These are phyloP conservation scores for Falcunculus frontatus DNA, from an alignment of 2,113 vertebrate genomes.

Conservation along the genomic window DNA sequence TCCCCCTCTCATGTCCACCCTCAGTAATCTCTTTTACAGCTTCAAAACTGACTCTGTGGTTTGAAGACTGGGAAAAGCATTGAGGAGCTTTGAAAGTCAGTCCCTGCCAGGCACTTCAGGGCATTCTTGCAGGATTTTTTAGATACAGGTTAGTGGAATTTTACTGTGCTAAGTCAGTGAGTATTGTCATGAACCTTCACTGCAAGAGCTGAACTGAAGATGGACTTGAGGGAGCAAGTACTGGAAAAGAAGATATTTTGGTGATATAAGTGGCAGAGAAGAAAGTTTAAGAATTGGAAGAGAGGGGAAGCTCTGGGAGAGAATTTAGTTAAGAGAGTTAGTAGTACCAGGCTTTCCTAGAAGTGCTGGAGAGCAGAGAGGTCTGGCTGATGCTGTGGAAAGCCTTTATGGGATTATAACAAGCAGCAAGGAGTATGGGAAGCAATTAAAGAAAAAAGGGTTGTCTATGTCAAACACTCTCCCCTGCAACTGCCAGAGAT, in stretches of 20 bases:
- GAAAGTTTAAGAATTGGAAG: background rate
- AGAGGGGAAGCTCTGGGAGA: background rate
- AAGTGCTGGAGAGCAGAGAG: background rate
- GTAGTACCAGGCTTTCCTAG: background rate
- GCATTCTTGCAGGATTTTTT: background rate
- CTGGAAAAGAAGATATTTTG: background rate
- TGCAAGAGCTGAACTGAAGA: background rate
- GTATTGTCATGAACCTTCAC: background rate
- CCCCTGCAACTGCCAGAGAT: background rate
- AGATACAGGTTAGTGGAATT: background rate
- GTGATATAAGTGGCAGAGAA: background rate
- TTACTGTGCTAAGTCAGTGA: background rate
- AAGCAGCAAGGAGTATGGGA: background rate
- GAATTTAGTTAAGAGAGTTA: background rate
- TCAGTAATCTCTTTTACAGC: background rate
- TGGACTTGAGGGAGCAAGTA: background rate
- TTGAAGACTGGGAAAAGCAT: background rate
- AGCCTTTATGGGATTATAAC: background rate
- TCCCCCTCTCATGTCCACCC: background rate
- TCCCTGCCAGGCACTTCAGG: background rate
- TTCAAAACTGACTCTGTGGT: background rate
- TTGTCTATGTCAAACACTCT: background rate
- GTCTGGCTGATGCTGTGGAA: background rate
- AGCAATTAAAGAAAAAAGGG: background rate
- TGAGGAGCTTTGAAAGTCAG: background rate